Conservation (phyloP, 2,888 invertebrate species). For the Agrochola lychnidis region DNA sequence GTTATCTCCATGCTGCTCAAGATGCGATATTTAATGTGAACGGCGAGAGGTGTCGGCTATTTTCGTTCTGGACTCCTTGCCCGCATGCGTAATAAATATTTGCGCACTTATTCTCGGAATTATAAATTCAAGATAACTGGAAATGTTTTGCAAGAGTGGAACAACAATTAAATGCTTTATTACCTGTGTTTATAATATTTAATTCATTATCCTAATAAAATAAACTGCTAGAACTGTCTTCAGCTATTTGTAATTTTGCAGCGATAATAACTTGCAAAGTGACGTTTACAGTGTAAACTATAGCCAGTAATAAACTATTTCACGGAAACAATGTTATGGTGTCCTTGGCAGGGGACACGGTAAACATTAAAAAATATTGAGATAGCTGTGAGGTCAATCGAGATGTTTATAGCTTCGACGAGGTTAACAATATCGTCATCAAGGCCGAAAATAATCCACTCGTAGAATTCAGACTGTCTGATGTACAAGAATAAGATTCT, state of each 20-base stretch:
- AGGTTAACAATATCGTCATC: conserved; percentile 89
- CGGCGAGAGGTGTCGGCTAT: conserved; percentile 82
- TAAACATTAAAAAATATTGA: conserved; percentile 74
- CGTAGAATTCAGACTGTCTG: conserved; percentile 76
- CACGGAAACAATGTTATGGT: conserved; percentile 34
- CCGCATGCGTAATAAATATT: conserved; percentile 82
- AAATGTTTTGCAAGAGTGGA: conserved; percentile 46
- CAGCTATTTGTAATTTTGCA: conserved; percentile 15
- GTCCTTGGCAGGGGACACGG: conserved; percentile 59
- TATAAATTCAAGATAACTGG: conserved; percentile 71
- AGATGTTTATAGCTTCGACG: conserved; percentile 81
- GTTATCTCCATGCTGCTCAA: conserved; percentile 79
- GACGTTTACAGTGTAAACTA: neutral
- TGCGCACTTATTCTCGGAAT: conserved; percentile 81
- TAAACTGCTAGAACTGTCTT: conserved; percentile 4
- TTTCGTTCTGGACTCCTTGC: conserved; percentile 81
- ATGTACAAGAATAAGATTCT: conserved; percentile 77
- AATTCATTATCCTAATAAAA: neutral
- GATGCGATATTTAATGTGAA: conserved; percentile 81
- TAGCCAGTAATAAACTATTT: conserved; percentile 11
- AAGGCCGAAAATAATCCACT: conserved; percentile 85
- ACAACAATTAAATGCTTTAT: conserved; percentile 7
- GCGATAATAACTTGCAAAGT: neutral
- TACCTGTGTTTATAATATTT: conserved; percentile 13
- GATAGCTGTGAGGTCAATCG: conserved; percentile 76